Evolutionary conservation across 2,888 invertebrate species (phyloP).

Genomic region (Cancer borealis): DNA sequence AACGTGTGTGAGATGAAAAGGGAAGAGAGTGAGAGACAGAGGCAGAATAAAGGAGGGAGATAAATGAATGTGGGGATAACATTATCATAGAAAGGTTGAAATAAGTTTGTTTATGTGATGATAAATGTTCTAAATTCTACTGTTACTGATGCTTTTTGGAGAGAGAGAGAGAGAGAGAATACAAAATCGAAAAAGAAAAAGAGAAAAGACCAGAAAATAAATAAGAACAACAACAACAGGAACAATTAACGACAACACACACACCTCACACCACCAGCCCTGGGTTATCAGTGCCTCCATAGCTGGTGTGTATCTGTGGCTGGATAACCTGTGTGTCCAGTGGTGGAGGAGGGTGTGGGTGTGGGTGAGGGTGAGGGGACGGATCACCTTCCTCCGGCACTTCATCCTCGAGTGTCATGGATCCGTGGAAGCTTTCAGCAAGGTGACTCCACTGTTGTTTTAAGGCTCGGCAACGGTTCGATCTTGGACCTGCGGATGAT

Average conservation of each 20-base stretch:
- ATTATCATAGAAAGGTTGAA: no score
- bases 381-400: constrained; percentile 31
- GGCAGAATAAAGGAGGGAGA: no score
- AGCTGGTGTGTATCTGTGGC: constrained; percentile 38
- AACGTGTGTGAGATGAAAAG: no score
- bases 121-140: no score
- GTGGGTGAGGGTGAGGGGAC: neutral
- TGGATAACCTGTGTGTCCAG: constrained; percentile 36
- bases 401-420: constrained; percentile 62
- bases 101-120: no score
- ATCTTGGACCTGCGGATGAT: constrained; percentile 45
- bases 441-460: constrained; percentile 61
- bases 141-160: no score
- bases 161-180: no score
- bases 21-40: no score
- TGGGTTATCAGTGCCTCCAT: constrained; percentile 46
- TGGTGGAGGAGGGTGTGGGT: neutral
- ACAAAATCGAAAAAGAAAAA: no score
- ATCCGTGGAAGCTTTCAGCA: constrained; percentile 68
- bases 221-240: no score
- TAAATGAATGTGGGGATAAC: no score
- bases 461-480: constrained; percentile 48
- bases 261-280: neutral
- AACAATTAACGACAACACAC: neutral
- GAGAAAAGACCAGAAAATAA: no score